Evolutionary conservation across 2,888 invertebrate species (phyloP).

Genomic region (Prostheceraeus crozeri): DNA sequence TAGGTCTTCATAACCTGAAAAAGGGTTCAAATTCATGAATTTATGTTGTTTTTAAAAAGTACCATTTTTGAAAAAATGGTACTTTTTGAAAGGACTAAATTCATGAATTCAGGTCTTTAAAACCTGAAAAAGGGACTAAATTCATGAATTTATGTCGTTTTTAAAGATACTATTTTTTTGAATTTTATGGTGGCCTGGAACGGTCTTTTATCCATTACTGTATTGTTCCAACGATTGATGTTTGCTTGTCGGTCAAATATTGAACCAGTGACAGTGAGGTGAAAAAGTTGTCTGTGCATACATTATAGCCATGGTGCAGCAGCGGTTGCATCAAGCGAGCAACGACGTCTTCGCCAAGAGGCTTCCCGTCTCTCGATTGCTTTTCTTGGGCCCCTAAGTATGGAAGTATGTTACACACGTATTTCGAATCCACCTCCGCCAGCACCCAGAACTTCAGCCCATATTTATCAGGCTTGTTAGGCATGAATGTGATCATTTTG

Average conservation of each 20-base stretch:
- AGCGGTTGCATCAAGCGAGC: constrained; percentile 1
- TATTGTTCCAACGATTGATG: constrained; percentile 25
- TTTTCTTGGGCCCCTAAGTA: constrained; percentile 2
- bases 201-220: background rate
- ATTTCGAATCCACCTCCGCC: constrained; percentile 9
- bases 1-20: too few relatives aligned
- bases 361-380: background rate
- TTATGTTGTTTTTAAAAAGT: too few relatives aligned
- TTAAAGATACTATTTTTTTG: too few relatives aligned
- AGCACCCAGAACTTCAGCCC: constrained; percentile 6
- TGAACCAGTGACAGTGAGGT: constrained; percentile 19
- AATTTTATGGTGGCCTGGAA: too few relatives aligned
- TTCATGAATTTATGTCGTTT: too few relatives aligned
- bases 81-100: too few relatives aligned
- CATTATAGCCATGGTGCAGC: constrained; percentile 22
- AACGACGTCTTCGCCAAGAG: constrained; percentile 25
- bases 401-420: constrained; percentile 10
- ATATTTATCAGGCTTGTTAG: constrained; percentile 17
- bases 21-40: too few relatives aligned
- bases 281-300: constrained; percentile 11
- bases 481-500: constrained; percentile 28
- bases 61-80: too few relatives aligned
- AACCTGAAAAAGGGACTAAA: too few relatives aligned
- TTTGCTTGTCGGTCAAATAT: constrained; percentile 5
- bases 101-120: too few relatives aligned